Conservation (phyloP, 2,113 vertebrate species). For the Chitala chitala region DNA sequence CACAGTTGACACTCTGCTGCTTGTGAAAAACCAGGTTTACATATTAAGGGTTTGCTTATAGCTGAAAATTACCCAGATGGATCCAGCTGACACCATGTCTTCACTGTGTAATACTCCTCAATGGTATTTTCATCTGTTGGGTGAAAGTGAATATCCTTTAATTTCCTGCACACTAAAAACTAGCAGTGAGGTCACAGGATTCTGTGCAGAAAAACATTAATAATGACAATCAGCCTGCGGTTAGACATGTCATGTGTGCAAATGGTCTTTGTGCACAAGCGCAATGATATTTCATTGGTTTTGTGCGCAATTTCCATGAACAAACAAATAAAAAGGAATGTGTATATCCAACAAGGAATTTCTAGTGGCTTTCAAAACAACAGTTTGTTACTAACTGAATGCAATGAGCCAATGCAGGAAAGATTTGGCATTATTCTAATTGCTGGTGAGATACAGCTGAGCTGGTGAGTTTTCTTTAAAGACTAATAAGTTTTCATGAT, state of each 20-base stretch:
- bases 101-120: background rate
- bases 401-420: background rate
- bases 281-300: background rate
- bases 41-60: too few species aligned
- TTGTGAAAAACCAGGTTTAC: too few species aligned
- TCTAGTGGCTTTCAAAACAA: constrained; percentile 4
- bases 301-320: background rate
- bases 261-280: background rate
- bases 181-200: background rate
- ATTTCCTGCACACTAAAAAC: background rate
- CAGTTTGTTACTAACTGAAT: too few species aligned
- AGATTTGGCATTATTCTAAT: background rate
- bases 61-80: too few species aligned
- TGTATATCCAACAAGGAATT: background rate
- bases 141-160: constrained; percentile 6
- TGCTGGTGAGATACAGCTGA: too few species aligned
- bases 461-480: background rate
- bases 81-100: too few species aligned
- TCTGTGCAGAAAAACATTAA: background rate
- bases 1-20: too few species aligned
- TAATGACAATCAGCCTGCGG: constrained; percentile 13
- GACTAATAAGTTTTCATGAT: too few species aligned
- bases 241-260: background rate
- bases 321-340: constrained; percentile 1
- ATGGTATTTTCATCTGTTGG: background rate